Evolutionary conservation across 2,113 vertebrate genomes (phyloP).

Genomic region (Capreolus pygargus): DNA sequence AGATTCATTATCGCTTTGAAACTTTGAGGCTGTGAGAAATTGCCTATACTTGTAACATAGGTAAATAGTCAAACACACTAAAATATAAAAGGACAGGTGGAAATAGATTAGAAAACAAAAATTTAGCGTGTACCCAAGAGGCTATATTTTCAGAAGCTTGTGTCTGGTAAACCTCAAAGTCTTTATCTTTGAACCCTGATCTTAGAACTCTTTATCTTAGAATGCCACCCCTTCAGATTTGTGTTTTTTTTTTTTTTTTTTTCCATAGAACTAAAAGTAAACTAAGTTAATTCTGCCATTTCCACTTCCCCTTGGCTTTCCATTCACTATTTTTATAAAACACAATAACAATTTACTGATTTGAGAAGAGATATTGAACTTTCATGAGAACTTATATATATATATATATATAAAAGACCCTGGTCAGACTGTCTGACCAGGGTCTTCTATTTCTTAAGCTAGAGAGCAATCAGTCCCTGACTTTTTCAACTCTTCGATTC

Average conservation of each 20-base stretch:
- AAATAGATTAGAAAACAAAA: slow-evolving; percentile 44
- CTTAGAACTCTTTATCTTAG: not conserved
- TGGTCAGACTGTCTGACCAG: not conserved
- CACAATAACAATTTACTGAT: slow-evolving; percentile 39
- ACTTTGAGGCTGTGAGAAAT: slow-evolving; percentile 24
- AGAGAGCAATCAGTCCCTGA: not conserved
- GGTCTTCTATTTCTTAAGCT: not conserved
- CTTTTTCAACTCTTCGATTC: not conserved
- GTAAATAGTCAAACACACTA: slow-evolving; percentile 7
- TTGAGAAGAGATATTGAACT: slow-evolving; percentile 9
- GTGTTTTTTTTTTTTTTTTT: not conserved
- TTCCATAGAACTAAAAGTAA: slow-evolving; percentile 44
- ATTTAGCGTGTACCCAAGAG: not conserved
- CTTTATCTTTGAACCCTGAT: slow-evolving; percentile 44
- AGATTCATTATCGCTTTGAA: not conserved
- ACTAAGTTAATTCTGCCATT: slow-evolving; percentile 40
- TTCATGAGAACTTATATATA: not conserved
- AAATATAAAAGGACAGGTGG: slow-evolving; percentile 12
- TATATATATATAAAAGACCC: no score
- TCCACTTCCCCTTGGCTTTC: slow-evolving; percentile 46
- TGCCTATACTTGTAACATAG: not conserved
- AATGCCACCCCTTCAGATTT: slow-evolving; percentile 15
- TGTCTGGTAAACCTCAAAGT: slow-evolving; percentile 27
- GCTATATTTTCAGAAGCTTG: not conserved
- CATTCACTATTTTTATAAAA: slow-evolving; percentile 24